Base-by-base conservation (phyloP, 1,140 invertebrate genomes). In the Bombyx mori region DNA sequence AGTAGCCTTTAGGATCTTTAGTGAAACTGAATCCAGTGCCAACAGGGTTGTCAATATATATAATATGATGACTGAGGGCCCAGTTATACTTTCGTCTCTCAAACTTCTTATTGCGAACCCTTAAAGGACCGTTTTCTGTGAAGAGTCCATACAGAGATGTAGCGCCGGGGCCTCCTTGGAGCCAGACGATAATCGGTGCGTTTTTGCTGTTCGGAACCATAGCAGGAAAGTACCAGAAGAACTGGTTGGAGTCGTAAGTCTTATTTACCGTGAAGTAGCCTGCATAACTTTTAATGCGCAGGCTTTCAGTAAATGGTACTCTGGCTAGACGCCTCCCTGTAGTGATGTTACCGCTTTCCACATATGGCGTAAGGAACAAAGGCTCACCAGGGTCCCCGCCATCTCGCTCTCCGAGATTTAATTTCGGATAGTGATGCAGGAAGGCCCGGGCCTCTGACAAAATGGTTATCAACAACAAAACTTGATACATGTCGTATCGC, bases 21-120 rank as follows among this genome's bases (percentile, higher is more conserved):
- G 93, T 94, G 63, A 93, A 94, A 71, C 93, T 95, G 65, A 91
- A 95, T 2, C 94, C 94, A 18, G 94, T 93, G 2, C 94, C 94
- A 48, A 96, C 95, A 6, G 96, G 96, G 79, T 96, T 96, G 73
- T 97, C 96, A 56, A 97, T 93, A 69, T 94, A 97, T 12, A 97
- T 88, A 42, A 97, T 71, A 72, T 94, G 93, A 68, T 94, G 93
- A 6, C 89, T 90, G 10, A 89, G 83, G 56, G 91, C 92, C 95
- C 95, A 97, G 7, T 92, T 92, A 51, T 91, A 92, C 71, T 93
- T 90, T 42, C 94, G 89, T 44, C 79, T 76, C 54, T 88, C 84
- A 54, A 87, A 79, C 59, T 69, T 82, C n/a, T 63, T 63, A 26
- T 80, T 71, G 7, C 73, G 79, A 66, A 78, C 90, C 79, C 53